Percentiles rank a stretch among this genome's conserved stretches.
Conservation (phyloP, 2,113 vertebrate species). For the Protobothrops flavoviridis region DNA sequence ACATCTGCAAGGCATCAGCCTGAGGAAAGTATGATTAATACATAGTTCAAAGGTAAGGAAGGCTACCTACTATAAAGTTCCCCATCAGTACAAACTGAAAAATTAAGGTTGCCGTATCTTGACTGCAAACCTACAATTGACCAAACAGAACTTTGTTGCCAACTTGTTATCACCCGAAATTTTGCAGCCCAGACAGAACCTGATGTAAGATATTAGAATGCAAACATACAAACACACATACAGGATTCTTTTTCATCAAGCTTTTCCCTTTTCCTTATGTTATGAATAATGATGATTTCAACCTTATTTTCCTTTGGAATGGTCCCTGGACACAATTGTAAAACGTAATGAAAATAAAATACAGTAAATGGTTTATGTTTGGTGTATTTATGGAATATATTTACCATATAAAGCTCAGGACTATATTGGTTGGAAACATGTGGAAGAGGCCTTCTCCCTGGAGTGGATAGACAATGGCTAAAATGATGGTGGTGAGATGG, state of each 20-base stretch:
- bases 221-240: neutral
- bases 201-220: neutral
- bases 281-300: neutral
- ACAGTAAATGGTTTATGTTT: neutral
- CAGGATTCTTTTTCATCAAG: neutral
- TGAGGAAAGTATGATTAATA: neutral
- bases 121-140: neutral
- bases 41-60: neutral
- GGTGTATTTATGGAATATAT: neutral
- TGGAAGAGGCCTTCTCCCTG: too few relatives aligned
- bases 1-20: neutral
- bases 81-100: neutral
- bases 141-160: neutral
- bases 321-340: neutral
- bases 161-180: neutral
- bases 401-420: neutral
- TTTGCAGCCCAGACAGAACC: neutral
- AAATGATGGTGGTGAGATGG: neutral
- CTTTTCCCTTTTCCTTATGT: neutral
- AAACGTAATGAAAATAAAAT: neutral
- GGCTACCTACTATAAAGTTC: neutral
- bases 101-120: neutral
- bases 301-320: neutral
- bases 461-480: too few relatives aligned
- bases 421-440: too few relatives aligned